Evolutionary conservation across 2,797 vertebrate genomes (phyloP).

Genomic region (Sebastes minor): DNA sequence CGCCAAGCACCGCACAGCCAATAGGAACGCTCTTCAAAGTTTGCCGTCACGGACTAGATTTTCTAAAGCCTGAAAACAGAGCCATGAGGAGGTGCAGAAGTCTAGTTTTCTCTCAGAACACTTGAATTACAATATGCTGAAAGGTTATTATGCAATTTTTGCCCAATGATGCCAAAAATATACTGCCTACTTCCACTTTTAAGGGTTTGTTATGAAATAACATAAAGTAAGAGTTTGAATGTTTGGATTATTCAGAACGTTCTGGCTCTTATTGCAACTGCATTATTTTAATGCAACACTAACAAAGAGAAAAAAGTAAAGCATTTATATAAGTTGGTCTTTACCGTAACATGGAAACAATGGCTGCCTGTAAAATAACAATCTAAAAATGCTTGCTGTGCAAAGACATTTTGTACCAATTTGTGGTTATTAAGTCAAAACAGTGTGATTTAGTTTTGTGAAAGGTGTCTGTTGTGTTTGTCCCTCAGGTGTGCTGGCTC

Average conservation of each 20-base stretch:
- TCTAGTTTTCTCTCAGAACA: too few relatives aligned
- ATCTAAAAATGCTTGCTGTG: background rate
- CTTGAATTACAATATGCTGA: too few relatives aligned
- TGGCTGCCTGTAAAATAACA: background rate
- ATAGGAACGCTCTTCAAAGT: too few relatives aligned
- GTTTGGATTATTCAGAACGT: background rate
- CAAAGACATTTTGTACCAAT: background rate
- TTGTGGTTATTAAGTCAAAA: background rate
- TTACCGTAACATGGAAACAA: background rate
- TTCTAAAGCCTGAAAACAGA: too few relatives aligned
- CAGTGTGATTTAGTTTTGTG: background rate
- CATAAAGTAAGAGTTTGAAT: background rate
- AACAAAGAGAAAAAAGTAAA: too few relatives aligned
- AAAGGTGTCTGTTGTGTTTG: background rate
- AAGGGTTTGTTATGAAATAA: background rate
- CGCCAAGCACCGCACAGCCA: too few relatives aligned
- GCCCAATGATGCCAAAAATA: too few relatives aligned
- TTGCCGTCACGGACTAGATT: too few relatives aligned
- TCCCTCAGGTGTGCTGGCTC: constrained; percentile 90
- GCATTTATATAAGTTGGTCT: background rate
- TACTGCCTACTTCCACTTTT: background rate
- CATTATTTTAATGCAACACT: background rate
- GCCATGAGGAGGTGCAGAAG: too few relatives aligned
- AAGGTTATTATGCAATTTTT: too few relatives aligned
- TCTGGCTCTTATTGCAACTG: background rate